Conservation (phyloP, 2,888 invertebrate species). For the Lasioglossum figueresi region DNA sequence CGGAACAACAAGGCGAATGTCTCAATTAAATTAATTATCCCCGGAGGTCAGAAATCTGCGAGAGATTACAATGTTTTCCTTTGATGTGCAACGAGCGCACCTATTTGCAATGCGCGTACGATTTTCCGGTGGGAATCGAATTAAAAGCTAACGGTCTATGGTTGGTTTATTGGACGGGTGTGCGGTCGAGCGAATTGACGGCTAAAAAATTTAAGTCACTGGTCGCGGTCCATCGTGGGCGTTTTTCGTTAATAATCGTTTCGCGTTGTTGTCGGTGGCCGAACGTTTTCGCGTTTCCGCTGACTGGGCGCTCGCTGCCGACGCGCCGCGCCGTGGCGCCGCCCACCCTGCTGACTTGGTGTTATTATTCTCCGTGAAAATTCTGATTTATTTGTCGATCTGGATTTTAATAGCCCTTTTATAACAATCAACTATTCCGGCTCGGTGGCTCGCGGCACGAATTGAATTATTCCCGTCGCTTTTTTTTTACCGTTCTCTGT, state of each 20-base stretch:
- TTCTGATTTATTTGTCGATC: conserved; percentile 53
- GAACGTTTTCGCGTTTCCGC: conserved; percentile 43
- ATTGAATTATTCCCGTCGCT: conserved; percentile 24
- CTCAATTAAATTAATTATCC: background rate
- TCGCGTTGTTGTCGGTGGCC: conserved; percentile 36
- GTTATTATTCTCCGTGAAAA: conserved; percentile 46
- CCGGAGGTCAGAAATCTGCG: too few species aligned
- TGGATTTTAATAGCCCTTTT: conserved; percentile 31
- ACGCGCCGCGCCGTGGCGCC: too few species aligned
- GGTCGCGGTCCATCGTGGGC: background rate
- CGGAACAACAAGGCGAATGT: background rate
- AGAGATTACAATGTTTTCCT: background rate
- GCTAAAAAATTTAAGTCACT: conserved; percentile 35
- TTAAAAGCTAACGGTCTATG: conserved; percentile 11
- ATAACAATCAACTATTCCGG: conserved; percentile 24
- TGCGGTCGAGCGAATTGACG: background rate
- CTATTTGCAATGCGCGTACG: background rate
- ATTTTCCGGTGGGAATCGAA: background rate
- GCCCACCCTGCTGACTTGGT: conserved; percentile 23
- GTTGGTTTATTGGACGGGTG: background rate
- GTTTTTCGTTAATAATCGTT: conserved; percentile 52
- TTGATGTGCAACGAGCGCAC: background rate
- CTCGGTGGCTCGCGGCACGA: background rate
- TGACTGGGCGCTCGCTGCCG: conserved; percentile 30
- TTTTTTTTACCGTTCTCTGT: background rate